Conservation (phyloP, 2,888 invertebrate species). For the Lycocerus yunnanus region DNA sequence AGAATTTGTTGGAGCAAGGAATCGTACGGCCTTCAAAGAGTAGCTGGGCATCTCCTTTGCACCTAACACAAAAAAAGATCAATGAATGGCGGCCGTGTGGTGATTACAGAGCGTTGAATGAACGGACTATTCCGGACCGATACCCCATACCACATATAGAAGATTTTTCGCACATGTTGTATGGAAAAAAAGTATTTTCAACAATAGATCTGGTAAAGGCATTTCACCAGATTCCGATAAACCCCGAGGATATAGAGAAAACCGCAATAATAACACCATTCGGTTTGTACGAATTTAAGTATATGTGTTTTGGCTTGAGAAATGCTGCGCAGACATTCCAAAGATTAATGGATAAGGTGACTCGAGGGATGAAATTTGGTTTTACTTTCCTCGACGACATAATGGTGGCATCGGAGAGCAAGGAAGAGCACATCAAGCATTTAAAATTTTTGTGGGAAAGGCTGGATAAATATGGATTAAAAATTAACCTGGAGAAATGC, state of each 20-base stretch:
- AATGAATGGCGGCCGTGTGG: background rate
- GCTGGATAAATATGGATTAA: background rate
- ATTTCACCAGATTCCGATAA: background rate
- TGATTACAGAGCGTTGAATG: background rate
- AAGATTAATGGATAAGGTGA: background rate
- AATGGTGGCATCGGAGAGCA: background rate
- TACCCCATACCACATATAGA: slow-evolving; percentile 3
- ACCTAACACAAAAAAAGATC: background rate
- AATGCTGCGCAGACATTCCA: background rate
- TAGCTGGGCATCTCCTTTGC: too few relatives aligned
- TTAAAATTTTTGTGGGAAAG: background rate
- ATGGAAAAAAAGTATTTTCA: background rate
- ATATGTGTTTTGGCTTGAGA: too few relatives aligned
- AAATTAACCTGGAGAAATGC: background rate
- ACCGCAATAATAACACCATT: background rate
- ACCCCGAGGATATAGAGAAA: too few relatives aligned
- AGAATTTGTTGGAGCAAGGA: background rate
- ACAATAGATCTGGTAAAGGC: too few relatives aligned
- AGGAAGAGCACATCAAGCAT: background rate
- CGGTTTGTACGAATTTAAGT: background rate
- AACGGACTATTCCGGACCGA: background rate
- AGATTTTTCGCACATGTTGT: too few relatives aligned
- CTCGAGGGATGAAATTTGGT: background rate
- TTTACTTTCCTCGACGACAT: background rate
- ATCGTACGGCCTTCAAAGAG: too few relatives aligned